Evolutionary conservation across 2,797 vertebrate genomes (phyloP).

Genomic region (Helostoma temminkii): DNA sequence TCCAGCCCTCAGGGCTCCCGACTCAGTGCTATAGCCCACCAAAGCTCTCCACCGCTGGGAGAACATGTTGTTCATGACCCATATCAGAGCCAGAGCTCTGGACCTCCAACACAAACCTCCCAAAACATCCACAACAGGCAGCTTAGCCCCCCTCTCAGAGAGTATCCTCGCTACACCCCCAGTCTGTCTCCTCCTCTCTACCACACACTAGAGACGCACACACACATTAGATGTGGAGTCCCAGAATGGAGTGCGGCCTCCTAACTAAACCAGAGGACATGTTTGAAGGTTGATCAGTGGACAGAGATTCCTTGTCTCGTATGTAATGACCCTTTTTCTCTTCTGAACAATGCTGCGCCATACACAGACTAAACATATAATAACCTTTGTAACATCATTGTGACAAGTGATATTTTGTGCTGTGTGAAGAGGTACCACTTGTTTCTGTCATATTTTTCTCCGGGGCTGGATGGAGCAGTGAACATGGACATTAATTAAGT

Average conservation of each 20-base stretch:
- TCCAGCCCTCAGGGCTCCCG: conserved; percentile 91
- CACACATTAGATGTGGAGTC: conserved; percentile 86
- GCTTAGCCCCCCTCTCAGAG: conserved; percentile 85
- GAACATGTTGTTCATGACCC: conserved; percentile 84
- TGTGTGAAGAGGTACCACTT: conserved; percentile 55
- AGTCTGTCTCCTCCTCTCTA: conserved; percentile 94
- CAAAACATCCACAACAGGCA: conserved; percentile 90
- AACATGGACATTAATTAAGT: conserved; percentile 38
- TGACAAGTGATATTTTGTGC: conserved; percentile 68
- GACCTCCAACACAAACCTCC: conserved; percentile 75
- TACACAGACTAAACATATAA: conserved; percentile 40
- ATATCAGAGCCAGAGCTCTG: conserved; percentile 86
- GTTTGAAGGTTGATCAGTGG: conserved; percentile 32
- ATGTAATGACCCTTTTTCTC: conserved; percentile 32
- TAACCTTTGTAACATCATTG: conserved; percentile 66
- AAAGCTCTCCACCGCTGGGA: conserved; percentile 87
- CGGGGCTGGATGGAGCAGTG: conserved; percentile 47
- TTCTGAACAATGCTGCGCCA: conserved; percentile 50
- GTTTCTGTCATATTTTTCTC: conserved; percentile 25
- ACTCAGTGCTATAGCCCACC: conserved; percentile 88
- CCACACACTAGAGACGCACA: conserved; percentile 89
- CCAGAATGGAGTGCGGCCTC: conserved; percentile 94
- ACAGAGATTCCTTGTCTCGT: conserved; percentile 37
- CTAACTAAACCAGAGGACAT: conserved; percentile 79
- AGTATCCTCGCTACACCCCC: conserved; percentile 89